Percentiles rank a stretch among this genome's conserved stretches.
These are phyloP conservation scores for Oreochromis aureus DNA, from an alignment of 2,113 vertebrate species.

Conservation along the genomic window DNA sequence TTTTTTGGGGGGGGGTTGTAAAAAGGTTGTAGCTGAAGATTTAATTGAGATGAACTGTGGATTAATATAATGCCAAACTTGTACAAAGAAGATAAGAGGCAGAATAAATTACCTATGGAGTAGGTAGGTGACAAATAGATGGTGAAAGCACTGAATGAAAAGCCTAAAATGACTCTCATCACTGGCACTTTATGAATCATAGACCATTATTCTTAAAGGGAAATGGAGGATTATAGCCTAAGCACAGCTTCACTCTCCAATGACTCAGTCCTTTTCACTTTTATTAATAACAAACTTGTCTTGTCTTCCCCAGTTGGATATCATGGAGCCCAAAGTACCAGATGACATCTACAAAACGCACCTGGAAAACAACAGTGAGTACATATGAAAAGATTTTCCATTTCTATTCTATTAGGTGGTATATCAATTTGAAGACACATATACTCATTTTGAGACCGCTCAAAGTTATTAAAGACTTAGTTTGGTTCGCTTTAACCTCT, in stretches of 20 bases:
- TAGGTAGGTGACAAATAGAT: not conserved
- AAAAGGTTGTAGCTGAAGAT: not conserved
- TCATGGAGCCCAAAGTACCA: slow-evolving; percentile 98
- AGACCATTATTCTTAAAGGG: not conserved
- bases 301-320: slow-evolving; percentile 81
- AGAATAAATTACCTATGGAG: not conserved
- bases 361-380: slow-evolving; percentile 96
- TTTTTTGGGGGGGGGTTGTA: not conserved
- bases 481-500: not conserved
- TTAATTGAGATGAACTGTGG: not conserved
- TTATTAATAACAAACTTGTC: not conserved
- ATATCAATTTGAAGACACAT: not conserved
- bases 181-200: not conserved
- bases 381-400: not conserved
- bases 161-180: not conserved
- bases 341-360: slow-evolving; percentile 99
- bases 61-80: not conserved
- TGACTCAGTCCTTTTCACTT: not conserved
- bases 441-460: not conserved
- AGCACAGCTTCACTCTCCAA: not conserved
- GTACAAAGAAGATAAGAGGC: not conserved
- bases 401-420: not conserved
- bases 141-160: not conserved
- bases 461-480: too few species aligned
- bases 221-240: not conserved